Conservation (phyloP, 2,113 vertebrate species). For the Pipra filicauda region DNA sequence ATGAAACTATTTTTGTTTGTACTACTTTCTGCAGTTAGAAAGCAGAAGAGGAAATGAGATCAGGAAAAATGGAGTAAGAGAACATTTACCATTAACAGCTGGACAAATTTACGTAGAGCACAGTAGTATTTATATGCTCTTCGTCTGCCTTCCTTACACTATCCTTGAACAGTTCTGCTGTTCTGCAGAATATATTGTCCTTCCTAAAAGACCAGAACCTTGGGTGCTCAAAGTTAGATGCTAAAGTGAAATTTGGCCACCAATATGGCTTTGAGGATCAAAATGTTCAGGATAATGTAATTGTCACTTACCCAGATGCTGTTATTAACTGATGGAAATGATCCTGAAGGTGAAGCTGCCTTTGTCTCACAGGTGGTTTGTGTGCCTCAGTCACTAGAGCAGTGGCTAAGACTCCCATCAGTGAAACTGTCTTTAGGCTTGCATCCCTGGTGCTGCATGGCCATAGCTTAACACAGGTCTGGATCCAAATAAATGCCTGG, state of each 20-base stretch:
- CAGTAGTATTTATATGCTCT: not conserved
- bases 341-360: not conserved
- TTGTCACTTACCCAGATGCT: not conserved
- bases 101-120: not conserved
- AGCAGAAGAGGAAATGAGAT: slow-evolving; percentile 17
- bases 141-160: not conserved
- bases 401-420: not conserved
- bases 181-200: not conserved
- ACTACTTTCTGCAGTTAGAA: slow-evolving; percentile 29
- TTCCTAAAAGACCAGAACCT: not conserved
- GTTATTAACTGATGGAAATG: not conserved
- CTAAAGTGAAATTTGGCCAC: not conserved
- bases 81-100: slow-evolving; percentile 19
- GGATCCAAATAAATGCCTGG: not conserved
- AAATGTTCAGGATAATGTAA: not conserved
- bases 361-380: not conserved
- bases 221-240: not conserved
- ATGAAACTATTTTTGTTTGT: not conserved
- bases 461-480: not conserved
- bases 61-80: slow-evolving; percentile 21
- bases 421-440: not conserved
- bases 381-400: not conserved
- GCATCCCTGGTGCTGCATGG: not conserved
- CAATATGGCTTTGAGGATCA: not conserved
- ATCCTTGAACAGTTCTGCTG: not conserved